A percentile compares a stretch with the other conserved stretches of the same genome.
phyloP scores from a whole-genome alignment of 2,113 vertebrate genomes.

The Erythrolamprus reginae region DNA sequence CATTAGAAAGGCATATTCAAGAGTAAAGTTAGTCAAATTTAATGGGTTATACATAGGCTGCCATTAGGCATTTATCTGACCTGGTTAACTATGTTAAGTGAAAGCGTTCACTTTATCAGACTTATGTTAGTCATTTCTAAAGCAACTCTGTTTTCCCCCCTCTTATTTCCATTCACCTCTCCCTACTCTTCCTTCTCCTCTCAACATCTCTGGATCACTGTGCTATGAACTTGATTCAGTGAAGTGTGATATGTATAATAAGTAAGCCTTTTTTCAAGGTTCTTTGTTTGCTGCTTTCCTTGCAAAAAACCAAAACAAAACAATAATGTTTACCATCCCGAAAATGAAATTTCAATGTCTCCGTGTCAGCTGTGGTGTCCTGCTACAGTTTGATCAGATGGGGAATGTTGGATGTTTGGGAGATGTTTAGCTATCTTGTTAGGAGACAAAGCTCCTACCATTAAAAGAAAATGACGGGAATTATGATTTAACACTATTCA shows the following conservation, averaged over 20 bases:
- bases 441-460: background rate
- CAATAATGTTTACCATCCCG: background rate
- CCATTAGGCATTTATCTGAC: background rate
- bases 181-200: background rate
- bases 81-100: background rate
- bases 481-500: background rate
- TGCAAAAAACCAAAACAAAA: too few species aligned
- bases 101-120: background rate
- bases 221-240: background rate
- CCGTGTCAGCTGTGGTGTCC: background rate
- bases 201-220: background rate
- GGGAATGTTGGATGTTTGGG: background rate
- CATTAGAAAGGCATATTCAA: background rate
- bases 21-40: background rate
- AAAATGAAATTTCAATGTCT: background rate
- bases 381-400: background rate
- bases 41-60: background rate
- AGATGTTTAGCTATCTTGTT: too few species aligned
- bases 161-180: background rate
- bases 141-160: background rate
- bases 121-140: background rate
- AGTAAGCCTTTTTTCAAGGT: background rate
- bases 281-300: background rate
- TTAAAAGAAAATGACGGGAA: background rate
- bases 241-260: background rate